Conservation (phyloP, 2,113 vertebrate genomes). For the Gavialis gangeticus region DNA sequence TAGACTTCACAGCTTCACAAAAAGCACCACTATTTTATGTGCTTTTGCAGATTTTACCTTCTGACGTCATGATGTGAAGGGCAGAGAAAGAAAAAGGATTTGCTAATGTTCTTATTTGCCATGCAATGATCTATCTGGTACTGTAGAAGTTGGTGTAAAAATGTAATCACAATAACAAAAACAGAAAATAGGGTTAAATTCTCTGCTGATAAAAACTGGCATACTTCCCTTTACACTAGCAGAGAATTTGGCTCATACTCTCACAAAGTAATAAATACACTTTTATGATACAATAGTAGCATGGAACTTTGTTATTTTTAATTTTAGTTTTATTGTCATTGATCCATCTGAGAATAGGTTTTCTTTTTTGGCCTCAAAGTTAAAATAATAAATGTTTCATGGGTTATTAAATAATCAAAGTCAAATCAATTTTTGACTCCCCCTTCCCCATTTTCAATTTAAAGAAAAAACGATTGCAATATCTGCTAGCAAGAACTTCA, state of each 20-base stretch:
- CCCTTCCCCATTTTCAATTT: background rate
- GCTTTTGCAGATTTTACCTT: background rate
- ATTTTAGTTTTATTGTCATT: background rate
- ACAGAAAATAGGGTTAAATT: background rate
- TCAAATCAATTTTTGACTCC: background rate
- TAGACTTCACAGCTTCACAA: background rate
- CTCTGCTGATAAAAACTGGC: background rate
- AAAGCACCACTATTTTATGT: background rate
- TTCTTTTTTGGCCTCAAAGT: background rate
- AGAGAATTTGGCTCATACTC: background rate
- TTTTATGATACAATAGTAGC: background rate
- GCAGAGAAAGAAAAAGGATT: background rate
- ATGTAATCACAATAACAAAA: background rate
- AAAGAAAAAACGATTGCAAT: background rate
- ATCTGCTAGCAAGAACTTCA: slow-evolving; percentile 11
- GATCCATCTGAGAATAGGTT: background rate
- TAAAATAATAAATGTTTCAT: slow-evolving; percentile 7
- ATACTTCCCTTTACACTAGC: background rate
- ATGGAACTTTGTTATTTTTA: background rate
- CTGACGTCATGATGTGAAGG: background rate
- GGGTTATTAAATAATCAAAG: slow-evolving; percentile 1
- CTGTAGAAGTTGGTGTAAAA: background rate
- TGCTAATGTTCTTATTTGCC: background rate
- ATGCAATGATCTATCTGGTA: background rate
- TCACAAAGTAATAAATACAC: background rate